These are phyloP conservation scores for Polietes domitor DNA, from an alignment of 2,888 invertebrate species.

Conservation along the genomic window DNA sequence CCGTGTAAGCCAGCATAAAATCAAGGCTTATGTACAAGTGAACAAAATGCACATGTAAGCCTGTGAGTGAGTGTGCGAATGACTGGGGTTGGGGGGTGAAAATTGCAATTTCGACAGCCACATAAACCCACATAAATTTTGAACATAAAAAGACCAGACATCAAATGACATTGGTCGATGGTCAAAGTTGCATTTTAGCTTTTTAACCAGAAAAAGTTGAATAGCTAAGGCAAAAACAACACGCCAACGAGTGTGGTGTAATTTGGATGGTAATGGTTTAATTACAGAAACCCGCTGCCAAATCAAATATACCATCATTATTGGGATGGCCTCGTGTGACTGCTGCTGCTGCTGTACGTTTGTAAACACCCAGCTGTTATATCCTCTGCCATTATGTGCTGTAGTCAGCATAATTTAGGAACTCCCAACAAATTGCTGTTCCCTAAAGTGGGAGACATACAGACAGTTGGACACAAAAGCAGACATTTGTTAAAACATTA, in stretches of 20 bases:
- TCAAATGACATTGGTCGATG: conserved; percentile 62
- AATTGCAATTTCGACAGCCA: conserved; percentile 22
- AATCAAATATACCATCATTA: no score
- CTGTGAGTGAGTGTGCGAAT: no score
- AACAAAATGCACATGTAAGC: no score
- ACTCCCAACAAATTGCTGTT: conserved; percentile 42
- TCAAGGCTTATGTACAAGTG: not conserved
- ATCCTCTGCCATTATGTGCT: not conserved
- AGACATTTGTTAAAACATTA: conserved; percentile 45
- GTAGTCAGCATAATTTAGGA: conserved; percentile 62
- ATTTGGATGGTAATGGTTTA: no score
- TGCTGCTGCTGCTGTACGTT: not conserved
- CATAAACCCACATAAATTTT: conserved; percentile 38
- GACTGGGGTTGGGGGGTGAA: not conserved
- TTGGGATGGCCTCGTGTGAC: no score
- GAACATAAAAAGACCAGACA: conserved; percentile 48
- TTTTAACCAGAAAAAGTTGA: conserved; percentile 35
- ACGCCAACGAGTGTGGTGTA: not conserved
- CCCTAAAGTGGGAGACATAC: conserved; percentile 24
- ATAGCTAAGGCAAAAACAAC: not conserved
- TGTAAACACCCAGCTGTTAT: not conserved
- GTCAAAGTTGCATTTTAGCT: conserved; percentile 64
- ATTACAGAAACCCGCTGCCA: no score
- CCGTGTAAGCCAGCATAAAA: not conserved
- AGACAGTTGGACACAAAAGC: conserved; percentile 39